Evolutionary conservation across 2,888 invertebrate genomes (phyloP).

Genomic region (Lamellibrachia satsuma): DNA sequence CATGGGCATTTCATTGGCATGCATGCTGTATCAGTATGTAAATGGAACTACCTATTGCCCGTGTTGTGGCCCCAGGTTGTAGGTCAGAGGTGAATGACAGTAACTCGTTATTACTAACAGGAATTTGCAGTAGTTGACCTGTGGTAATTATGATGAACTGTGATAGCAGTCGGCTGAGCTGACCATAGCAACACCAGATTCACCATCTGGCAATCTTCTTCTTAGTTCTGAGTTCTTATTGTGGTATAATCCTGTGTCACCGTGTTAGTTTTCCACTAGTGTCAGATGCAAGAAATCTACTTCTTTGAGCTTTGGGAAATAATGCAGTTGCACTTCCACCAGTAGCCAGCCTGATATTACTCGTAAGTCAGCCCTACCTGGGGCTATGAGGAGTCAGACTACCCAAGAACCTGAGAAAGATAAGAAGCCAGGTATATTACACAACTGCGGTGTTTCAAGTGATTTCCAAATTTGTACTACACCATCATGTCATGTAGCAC

Average conservation of each 20-base stretch:
- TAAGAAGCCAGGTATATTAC: background rate
- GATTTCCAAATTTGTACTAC: background rate
- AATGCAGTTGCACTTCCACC: background rate
- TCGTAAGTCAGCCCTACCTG: background rate
- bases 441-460: background rate
- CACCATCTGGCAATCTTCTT: background rate
- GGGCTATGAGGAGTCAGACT: background rate
- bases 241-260: background rate
- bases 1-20: slow-evolving; percentile 1
- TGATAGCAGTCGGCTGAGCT: background rate
- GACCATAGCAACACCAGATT: background rate
- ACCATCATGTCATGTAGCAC: background rate
- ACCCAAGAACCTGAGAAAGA: background rate
- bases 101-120: background rate
- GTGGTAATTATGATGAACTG: background rate
- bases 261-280: background rate
- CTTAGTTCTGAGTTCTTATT: too few relatives aligned
- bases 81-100: slow-evolving; percentile 5
- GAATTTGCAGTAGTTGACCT: slow-evolving; percentile 10
- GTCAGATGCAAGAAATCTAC: background rate
- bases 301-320: background rate
- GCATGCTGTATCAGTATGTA: background rate
- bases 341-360: background rate
- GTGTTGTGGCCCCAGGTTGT: background rate
- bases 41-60: background rate